Evolutionary conservation across 2,797 vertebrate genomes (phyloP).

Genomic region (Borostomias antarcticus): DNA sequence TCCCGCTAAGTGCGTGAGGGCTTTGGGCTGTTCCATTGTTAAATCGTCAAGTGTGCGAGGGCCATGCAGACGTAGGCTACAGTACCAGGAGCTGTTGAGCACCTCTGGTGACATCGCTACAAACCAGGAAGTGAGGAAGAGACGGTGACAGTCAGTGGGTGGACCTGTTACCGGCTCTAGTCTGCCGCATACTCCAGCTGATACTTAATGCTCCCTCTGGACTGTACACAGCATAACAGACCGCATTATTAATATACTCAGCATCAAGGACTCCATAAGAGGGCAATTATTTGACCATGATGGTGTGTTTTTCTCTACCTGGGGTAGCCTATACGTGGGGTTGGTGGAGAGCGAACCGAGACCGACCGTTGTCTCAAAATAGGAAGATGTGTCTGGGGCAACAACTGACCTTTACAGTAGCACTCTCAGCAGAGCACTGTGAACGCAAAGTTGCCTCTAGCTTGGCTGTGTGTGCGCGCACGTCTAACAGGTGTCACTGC

Average conservation of each 20-base stretch:
- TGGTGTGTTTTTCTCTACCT: slow-evolving; percentile 22
- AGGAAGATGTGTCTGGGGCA: slow-evolving; percentile 29
- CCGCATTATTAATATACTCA: slow-evolving; percentile 30
- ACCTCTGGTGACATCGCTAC: too few species aligned
- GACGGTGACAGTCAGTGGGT: background rate
- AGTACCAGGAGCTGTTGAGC: too few species aligned
- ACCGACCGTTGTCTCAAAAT: slow-evolving; percentile 24
- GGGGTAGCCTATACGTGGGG: too few species aligned
- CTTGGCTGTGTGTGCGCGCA: background rate
- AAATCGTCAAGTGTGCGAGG: too few species aligned
- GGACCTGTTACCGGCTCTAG: background rate
- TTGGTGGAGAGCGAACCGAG: slow-evolving; percentile 19
- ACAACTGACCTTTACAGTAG: slow-evolving; percentile 38
- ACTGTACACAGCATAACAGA: slow-evolving; percentile 12
- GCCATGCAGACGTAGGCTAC: too few species aligned
- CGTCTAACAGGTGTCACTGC: too few species aligned
- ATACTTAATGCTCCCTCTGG: slow-evolving; percentile 5
- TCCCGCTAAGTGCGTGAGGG: too few species aligned
- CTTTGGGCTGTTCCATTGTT: too few species aligned
- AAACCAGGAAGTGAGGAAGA: background rate
- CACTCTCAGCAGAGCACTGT: slow-evolving; percentile 10
- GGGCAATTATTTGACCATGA: slow-evolving; percentile 34
- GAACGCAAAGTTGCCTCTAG: background rate
- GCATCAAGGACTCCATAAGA: slow-evolving; percentile 25
- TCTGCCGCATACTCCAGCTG: background rate